Evolutionary conservation across 2,113 vertebrate species (phyloP), one percentile per base, ranked within the genome.

Genomic region (Steatornis caripensis): DNA sequence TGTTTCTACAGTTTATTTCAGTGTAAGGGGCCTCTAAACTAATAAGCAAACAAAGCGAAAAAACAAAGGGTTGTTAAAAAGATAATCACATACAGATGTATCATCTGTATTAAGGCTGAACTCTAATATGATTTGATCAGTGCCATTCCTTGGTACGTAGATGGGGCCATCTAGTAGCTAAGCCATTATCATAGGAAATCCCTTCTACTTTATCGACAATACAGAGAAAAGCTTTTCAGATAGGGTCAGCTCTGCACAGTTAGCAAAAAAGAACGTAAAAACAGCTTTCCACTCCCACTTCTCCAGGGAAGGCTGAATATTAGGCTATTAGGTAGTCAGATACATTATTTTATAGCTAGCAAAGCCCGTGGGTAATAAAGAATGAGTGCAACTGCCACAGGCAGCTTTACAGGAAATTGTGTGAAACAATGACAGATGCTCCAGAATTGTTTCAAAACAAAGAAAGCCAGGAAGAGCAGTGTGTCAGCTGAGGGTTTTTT

Each of bases 301-400:
- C 96, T 97, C 97, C 91, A 87, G 95, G 96, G 93, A 96, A 96
- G 71, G 80, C 83, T 93, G 95, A 84, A 70, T 70, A 97, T 95
- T 95, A 97, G 96, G 96, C 97, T 95, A 89, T 96, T 96, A 97
- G 97, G 97, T 90, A 98, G 97, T 96, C 96, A 97, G 95, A 97
- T 85, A 97, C 75, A 93, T 96, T 96, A 97, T 97, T 98, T 98
- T 97, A 97, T 94, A 96, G 95, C 88, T 91, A 93, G 95, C 95
- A 95, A 98, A 98, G 85, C 97, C 96, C 96, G 15, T 94, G 95
- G 95, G 97, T 97, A 97, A 98, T 97, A 90, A 98, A 93, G 94
- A 97, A 98, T 93, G 90, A 97, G 90, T 48, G 76, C 91, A 96
- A 98, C 92, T 96, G 97, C 97, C 96, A 96, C 84, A 91, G 97